phyloP scores from a whole-genome alignment of 2,888 invertebrate genomes.

The Spilosoma lubricipeda region DNA sequence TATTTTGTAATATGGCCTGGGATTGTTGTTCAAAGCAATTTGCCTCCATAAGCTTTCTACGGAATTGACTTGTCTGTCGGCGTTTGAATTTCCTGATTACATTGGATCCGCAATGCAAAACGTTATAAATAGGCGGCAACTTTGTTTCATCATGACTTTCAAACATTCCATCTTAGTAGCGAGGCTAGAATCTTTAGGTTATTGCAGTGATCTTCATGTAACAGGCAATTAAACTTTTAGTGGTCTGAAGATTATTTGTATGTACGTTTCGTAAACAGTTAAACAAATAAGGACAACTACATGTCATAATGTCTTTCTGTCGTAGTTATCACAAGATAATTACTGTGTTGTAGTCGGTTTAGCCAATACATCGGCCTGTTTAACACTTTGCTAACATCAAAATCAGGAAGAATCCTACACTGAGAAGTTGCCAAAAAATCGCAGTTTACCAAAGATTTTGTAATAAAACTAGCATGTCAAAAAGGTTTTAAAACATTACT shows the following conservation, averaged over 20 bases:
- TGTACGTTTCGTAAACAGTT: background rate
- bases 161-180: background rate
- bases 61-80: slow-evolving; percentile 5
- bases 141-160: slow-evolving; percentile 4
- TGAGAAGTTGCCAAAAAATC: background rate
- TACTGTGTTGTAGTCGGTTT: background rate
- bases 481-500: background rate
- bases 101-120: slow-evolving; percentile 6
- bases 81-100: slow-evolving; percentile 7
- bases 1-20: background rate
- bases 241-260: background rate
- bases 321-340: background rate
- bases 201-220: background rate
- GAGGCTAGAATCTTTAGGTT: background rate
- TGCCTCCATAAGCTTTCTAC: slow-evolving; percentile 1
- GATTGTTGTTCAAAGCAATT: slow-evolving; percentile 4
- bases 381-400: background rate
- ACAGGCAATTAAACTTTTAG: background rate
- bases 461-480: background rate
- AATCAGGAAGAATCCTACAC: background rate
- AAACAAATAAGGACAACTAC: background rate
- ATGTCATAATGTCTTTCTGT: background rate
- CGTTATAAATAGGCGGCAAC: slow-evolving; percentile 2
- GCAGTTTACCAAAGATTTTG: background rate
- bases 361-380: background rate